These are phyloP conservation scores for Esox masquinongy DNA, from an alignment of 2,797 vertebrate genomes.

Conservation along the genomic window DNA sequence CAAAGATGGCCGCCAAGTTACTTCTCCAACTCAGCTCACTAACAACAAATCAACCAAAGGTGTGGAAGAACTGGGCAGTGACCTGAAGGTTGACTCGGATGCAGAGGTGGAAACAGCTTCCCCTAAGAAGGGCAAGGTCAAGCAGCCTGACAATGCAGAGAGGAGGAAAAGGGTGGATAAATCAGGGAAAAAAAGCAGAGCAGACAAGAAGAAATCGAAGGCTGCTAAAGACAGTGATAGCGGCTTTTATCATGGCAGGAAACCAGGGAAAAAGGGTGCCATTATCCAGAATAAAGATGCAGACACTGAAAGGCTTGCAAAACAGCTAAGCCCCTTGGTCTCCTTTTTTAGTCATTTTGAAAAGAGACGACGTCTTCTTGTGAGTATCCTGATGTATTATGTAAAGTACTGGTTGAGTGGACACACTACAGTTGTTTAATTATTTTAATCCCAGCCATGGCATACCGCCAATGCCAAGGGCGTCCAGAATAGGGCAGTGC, in stretches of 20 bases:
- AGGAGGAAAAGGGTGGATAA: constrained; percentile 75
- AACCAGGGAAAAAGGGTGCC: constrained; percentile 67
- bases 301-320: constrained; percentile 59
- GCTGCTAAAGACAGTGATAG: constrained; percentile 74
- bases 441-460: too few relatives aligned
- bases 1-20: constrained; percentile 58
- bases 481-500: too few relatives aligned
- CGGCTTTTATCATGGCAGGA: constrained; percentile 74
- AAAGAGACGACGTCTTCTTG: constrained; percentile 82
- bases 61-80: constrained; percentile 73
- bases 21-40: constrained; percentile 66
- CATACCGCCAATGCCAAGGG: too few relatives aligned
- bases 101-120: constrained; percentile 62
- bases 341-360: constrained; percentile 83
- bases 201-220: constrained; percentile 73
- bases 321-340: constrained; percentile 48
- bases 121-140: constrained; percentile 69
- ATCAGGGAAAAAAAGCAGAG: constrained; percentile 74
- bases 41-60: constrained; percentile 70
- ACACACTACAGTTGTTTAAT: too few relatives aligned
- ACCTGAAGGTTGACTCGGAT: constrained; percentile 67
- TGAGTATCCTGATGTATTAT: constrained; percentile 67
- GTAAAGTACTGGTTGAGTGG: not conserved
- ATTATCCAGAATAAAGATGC: constrained; percentile 68
- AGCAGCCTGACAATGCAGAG: constrained; percentile 62